Conservation (phyloP, 2,113 vertebrate genomes). For the Paratilapia polleni region DNA sequence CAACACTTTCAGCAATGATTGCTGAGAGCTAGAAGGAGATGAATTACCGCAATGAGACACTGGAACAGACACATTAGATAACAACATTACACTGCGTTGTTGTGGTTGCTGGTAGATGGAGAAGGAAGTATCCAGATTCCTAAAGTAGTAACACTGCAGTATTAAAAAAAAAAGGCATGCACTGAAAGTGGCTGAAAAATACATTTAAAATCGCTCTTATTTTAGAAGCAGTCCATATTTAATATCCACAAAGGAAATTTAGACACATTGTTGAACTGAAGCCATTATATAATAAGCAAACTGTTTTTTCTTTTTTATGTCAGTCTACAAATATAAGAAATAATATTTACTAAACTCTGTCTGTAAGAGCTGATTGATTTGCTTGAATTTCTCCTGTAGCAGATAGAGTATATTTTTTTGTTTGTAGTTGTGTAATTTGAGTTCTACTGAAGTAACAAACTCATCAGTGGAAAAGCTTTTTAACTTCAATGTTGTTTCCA, state of each 20-base stretch:
- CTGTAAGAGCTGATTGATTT: too few relatives aligned
- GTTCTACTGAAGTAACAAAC: background rate
- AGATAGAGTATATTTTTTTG: background rate
- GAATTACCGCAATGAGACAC: background rate
- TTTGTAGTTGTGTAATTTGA: background rate
- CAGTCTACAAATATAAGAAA: background rate
- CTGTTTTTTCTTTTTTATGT: too few relatives aligned
- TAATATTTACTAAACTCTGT: background rate
- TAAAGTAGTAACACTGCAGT: background rate
- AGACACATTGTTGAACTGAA: too few relatives aligned
- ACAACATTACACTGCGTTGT: background rate
- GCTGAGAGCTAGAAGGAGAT: too few relatives aligned
- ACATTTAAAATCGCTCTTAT: background rate
- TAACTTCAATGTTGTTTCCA: background rate
- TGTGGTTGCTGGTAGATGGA: background rate
- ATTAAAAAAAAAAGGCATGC: background rate
- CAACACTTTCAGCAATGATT: background rate
- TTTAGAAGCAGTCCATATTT: background rate
- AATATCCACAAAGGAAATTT: too few relatives aligned
- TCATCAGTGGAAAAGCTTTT: background rate
- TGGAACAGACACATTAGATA: background rate
- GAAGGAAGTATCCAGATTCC: background rate
- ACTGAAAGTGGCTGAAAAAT: background rate
- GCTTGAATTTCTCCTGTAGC: too few relatives aligned
- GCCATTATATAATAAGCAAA: too few relatives aligned